phyloP scores from a whole-genome alignment of 2,888 invertebrate species.

The Melinopterus prodromus region DNA sequence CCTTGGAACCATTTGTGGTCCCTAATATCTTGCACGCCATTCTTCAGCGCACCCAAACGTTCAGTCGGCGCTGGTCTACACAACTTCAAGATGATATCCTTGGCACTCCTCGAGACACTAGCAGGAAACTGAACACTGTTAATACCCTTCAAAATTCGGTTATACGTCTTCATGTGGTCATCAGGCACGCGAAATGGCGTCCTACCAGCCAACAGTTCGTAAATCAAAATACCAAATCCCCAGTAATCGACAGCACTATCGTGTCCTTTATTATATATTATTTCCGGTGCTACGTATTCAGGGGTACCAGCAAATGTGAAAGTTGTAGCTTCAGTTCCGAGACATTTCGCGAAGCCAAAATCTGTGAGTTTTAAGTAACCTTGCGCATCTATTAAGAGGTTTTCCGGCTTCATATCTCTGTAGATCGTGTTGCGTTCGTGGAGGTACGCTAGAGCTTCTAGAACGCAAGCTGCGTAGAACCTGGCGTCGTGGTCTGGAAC shows the following conservation, averaged over 20 bases:
- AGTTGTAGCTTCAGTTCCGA: conserved; percentile 78
- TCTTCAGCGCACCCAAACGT: conserved; percentile 87
- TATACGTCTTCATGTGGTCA: conserved; percentile 92
- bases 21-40: conserved; percentile 86
- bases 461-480: conserved; percentile 91
- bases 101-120: conserved; percentile 77
- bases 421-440: conserved; percentile 81
- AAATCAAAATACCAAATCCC: conserved; percentile 90
- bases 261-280: conserved; percentile 86
- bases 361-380: conserved; percentile 95
- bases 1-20: conserved; percentile 87
- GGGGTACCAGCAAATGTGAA: conserved; percentile 97
- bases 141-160: conserved; percentile 89
- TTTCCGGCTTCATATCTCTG: conserved; percentile 94
- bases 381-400: conserved; percentile 82
- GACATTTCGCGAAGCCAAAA: conserved; percentile 89
- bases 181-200: conserved; percentile 87
- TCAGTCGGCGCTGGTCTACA: conserved; percentile 86
- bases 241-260: conserved; percentile 93
- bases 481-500: conserved; percentile 86
- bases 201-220: conserved; percentile 85
- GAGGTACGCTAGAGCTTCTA: conserved; percentile 91
- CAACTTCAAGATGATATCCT: conserved; percentile 83
- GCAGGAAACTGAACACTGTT: conserved; percentile 85
- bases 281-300: conserved; percentile 90